Percentiles rank a stretch among this genome's conserved stretches.
Evolutionary conservation across 2,797 vertebrate genomes (phyloP).

Genomic region (Pogoniulus pusillus): DNA sequence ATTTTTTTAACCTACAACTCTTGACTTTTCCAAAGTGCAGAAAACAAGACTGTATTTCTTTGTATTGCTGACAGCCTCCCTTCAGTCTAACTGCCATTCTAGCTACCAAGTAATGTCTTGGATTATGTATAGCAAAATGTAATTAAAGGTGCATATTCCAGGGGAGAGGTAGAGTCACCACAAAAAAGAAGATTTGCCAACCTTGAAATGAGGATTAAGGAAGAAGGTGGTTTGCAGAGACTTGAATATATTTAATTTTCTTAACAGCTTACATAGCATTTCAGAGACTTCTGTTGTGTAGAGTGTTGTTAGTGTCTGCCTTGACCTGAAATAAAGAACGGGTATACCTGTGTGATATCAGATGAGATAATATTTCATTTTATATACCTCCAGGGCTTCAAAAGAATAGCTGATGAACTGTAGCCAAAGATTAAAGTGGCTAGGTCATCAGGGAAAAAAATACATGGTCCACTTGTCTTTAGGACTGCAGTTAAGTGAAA

Average conservation of each 20-base stretch:
- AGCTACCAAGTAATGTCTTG: neutral
- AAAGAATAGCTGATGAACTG: neutral
- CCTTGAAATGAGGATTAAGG: constrained; percentile 39
- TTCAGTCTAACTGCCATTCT: neutral
- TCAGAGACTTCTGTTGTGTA: neutral
- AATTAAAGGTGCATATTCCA: constrained; percentile 50
- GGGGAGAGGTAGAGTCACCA: neutral
- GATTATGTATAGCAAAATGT: constrained; percentile 40
- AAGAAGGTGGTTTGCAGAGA: constrained; percentile 24
- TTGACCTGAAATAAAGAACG: constrained; percentile 11
- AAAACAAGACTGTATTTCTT: neutral
- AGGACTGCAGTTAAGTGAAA: neutral
- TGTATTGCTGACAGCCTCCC: neutral
- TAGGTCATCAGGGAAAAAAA: neutral
- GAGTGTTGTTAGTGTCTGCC: neutral
- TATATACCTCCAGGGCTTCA: neutral
- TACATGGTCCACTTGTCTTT: neutral
- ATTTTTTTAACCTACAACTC: neutral
- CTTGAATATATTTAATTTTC: constrained; percentile 53
- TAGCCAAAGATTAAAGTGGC: neutral
- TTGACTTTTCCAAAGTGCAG: neutral
- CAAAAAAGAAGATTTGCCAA: constrained; percentile 55
- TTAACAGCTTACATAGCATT: constrained; percentile 6
- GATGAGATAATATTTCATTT: neutral
- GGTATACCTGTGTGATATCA: neutral